Base-by-base conservation (phyloP, 2,797 vertebrate species). In the Austrolebias charrua region DNA sequence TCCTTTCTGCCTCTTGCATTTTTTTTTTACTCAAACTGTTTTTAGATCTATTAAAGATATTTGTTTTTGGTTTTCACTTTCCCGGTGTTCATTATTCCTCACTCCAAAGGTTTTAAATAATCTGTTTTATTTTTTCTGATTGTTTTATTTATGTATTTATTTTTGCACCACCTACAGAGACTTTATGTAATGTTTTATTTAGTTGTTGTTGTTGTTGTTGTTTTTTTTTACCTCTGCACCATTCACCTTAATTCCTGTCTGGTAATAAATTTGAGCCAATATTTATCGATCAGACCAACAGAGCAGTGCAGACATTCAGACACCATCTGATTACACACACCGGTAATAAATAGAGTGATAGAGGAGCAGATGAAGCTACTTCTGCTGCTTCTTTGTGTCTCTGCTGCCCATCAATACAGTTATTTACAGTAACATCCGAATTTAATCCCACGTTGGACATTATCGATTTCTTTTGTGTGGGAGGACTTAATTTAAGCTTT, bases 401-500 rank as follows among this genome's bases (percentile, higher is more conserved):
- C 52, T 42, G 54, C 53, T 60, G 47, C 60, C 49, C 14, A 13
- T 74, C 73, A 60, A 72, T 81, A 69, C 15, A 0, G 63, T 82
- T 81, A 69, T 78, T 82, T 58, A 76, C 72, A 56, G 69, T 1
- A 16, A 33, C 6, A 51, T 76, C 13, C 24, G 60, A 69, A 73
- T 72, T 63, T 75, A 78, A 86, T 81, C 75, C 70, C 60, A 45
- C 20, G 77, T 70, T 42, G 43, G 45, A n/a, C 0, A 16, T 13
- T 33, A 89, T 90, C 61, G 88, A 88, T 88, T 51, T 12, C 35
- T 55, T 78, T 56, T 70, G 56, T 60, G 66, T 51, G 31, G 47
- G 1, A 13, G 4, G 46, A 42, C 60, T 69, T 76, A 5, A 48
- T 77, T 66, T 73, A 66, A 71, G 68, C 55, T 73, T 69, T 53